Evolutionary conservation across 35 echinoderm and acorn worm genomes (phyloP), one percentile per base, ranked within the genome.

Genomic region (Holothuria glaberrima): DNA sequence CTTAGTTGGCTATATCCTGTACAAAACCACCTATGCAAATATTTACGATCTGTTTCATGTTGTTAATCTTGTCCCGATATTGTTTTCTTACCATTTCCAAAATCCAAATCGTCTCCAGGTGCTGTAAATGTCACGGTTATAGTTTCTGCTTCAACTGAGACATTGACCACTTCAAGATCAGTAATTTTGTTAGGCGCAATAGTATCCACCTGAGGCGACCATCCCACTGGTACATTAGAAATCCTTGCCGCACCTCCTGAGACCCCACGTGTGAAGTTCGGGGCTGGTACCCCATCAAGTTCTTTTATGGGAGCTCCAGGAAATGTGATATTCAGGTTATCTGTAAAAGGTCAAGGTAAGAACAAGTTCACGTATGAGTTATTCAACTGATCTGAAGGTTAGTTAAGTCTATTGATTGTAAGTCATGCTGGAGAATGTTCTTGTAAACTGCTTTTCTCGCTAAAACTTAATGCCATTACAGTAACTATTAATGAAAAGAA

Each of bases 21-120:
- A n/a, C n/a, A n/a, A n/a, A n/a, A n/a, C n/a, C n/a, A n/a, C n/a
- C n/a, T n/a, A n/a, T n/a, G n/a, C n/a, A n/a, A n/a, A n/a, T n/a
- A n/a, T n/a, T n/a, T n/a, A n/a, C n/a, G n/a, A n/a, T n/a, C n/a
- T n/a, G n/a, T n/a, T n/a, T n/a, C n/a, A n/a, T n/a, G n/a, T n/a
- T n/a, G n/a, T n/a, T n/a, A n/a, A n/a, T n/a, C n/a, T n/a, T n/a
- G n/a, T n/a, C n/a, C n/a, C n/a, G n/a, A n/a, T n/a, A 46, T 46
- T 46, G 16, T 36, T 17, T 35, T 13, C 41, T 84, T 57, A 84
- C 80, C 80, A 84, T 38, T 84, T 30, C 80, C 80, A 33, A 34
- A 64, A 31, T 84, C 80, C 48, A 61, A 64, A 38, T 84, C 80
- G 59, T 84, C 80, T 13, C 80, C 80, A 12, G 80, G 57, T 58